Base-by-base conservation (phyloP, 1,140 invertebrate species). In the Battus philenor region DNA sequence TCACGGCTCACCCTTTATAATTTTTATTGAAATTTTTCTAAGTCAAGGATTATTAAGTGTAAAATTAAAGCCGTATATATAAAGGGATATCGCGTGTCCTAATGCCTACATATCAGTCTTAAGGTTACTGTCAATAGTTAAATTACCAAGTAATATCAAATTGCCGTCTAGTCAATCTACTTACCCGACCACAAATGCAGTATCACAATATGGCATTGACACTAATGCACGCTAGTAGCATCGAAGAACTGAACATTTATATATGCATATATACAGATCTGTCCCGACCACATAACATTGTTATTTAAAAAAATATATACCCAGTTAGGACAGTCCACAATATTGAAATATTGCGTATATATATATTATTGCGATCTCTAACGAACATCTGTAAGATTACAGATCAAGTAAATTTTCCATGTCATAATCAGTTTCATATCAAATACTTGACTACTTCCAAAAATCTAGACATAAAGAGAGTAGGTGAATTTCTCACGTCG, bases 201-300 rank as follows among this genome's bases (percentile, higher is more conserved):
- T 47, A 36, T 43, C 22, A 54, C 57, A 53, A 54, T 64, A 49
- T 66, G 68, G 68, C 69, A 76, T 62, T 76, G 72, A 73, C 72
- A 73, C 63, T 54, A 76, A 73, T 73, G 68, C 54, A 39, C 30
- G 59, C 47, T 47, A 58, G 57, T 45, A 20, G 34, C 53, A 60
- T 59, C 56, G 54, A 58, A 48, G 58, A 56, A 50, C 47, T 54
- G 30, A 66, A 57, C 50, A n/a, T n/a, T n/a, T n/a, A n/a, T n/a
- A n/a, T n/a, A n/a, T n/a, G n/a, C n/a, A n/a, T n/a, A n/a, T n/a
- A n/a, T n/a, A n/a, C n/a, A n/a, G n/a, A n/a, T n/a, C n/a, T n/a
- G n/a, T n/a, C n/a, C n/a, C n/a, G n/a, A n/a, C n/a, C n/a, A n/a
- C n/a, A n/a, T n/a, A n/a, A n/a, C n/a, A n/a, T n/a, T n/a, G n/a